Base-by-base conservation (phyloP, 2,113 vertebrate species). In the Terrapene triunguis region DNA sequence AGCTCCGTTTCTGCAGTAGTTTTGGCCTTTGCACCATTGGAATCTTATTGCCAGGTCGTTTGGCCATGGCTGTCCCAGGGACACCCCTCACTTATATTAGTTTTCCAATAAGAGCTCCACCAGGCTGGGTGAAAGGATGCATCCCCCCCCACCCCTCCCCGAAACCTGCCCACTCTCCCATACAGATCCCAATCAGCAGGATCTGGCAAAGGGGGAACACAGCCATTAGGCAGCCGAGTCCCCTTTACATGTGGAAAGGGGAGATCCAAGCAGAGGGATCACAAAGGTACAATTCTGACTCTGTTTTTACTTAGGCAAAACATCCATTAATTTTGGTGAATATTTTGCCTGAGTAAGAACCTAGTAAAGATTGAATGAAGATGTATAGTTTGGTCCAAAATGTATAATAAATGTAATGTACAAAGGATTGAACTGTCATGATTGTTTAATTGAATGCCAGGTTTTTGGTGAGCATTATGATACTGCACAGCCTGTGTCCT, bases 1-100 rank as follows among this genome's bases (percentile, higher is more conserved):
- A 86, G 82, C 76, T 82, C 54, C 80, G 48, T 93, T 87, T 95
- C 69, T 27, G 35, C 25, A 4, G 14, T 80, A 90, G 89, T 92
- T 90, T 82, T 80, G 7, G 17, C 86, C 79, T 74, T 92, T 0
- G 0, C 48, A 14, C 72, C 0, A 0, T 0, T 0, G 57, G 72
- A 80, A 24, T 29, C 55, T 84, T 81, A 86, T 11, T 88, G 85
- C 74, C 44, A 65, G 5, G 10, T 72, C 38, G 19, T 72, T 72
- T 21, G 32, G 62, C 17, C 35, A 69, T 69, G 51, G 65, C 8
- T 2, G 82, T 88, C 50, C 0, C 0, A 87, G 44, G 19, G 48
- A 6, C 19, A 24, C 54, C 11, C 10, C 1, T 1, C 57, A 14
- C 8, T 74, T 81, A 5, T 85, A 54, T 88, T 94, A n/a, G 85